These are phyloP conservation scores for Xiphophorus birchmanni DNA, from an alignment of 2,797 vertebrate genomes.

Conservation along the genomic window DNA sequence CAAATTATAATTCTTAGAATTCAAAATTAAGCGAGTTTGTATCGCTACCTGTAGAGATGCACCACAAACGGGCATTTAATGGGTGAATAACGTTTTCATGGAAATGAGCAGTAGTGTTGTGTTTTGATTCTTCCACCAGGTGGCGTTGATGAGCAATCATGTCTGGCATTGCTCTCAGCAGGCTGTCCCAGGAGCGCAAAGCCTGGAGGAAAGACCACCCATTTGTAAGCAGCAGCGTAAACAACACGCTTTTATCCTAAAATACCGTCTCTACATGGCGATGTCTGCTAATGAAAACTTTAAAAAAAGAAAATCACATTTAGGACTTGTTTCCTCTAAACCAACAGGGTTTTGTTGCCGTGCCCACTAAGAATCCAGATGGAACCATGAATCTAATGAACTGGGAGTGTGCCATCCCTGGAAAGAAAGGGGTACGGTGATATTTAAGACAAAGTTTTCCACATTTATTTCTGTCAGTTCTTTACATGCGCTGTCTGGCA, in stretches of 20 bases:
- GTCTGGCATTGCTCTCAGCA: constrained; percentile 83
- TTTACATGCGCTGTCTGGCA: not conserved
- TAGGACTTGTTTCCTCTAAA: constrained; percentile 17
- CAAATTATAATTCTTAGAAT: not conserved
- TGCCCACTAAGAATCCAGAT: constrained; percentile 83
- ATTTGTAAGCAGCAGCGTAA: constrained; percentile 70
- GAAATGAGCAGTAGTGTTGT: constrained; percentile 31
- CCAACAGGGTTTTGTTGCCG: constrained; percentile 81
- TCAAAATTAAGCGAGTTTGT: not conserved
- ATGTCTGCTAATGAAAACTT: not conserved
- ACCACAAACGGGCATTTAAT: not conserved
- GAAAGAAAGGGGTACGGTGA: constrained; percentile 81
- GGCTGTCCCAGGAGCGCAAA: constrained; percentile 83
- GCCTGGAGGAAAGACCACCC: constrained; percentile 83
- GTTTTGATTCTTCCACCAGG: constrained; percentile 67
- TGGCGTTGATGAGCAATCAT: constrained; percentile 81
- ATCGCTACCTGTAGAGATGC: too few relatives aligned
- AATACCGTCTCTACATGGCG: not conserved
- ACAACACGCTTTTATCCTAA: not conserved
- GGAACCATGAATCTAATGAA: constrained; percentile 85
- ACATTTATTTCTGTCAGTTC: not conserved
- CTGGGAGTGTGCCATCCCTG: constrained; percentile 84
- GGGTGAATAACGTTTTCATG: not conserved
- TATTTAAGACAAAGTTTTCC: not conserved
- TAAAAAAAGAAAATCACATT: not conserved